These are phyloP conservation scores for Callochromis pleurospilus DNA, from an alignment of 2,113 vertebrate species.

Conservation along the genomic window DNA sequence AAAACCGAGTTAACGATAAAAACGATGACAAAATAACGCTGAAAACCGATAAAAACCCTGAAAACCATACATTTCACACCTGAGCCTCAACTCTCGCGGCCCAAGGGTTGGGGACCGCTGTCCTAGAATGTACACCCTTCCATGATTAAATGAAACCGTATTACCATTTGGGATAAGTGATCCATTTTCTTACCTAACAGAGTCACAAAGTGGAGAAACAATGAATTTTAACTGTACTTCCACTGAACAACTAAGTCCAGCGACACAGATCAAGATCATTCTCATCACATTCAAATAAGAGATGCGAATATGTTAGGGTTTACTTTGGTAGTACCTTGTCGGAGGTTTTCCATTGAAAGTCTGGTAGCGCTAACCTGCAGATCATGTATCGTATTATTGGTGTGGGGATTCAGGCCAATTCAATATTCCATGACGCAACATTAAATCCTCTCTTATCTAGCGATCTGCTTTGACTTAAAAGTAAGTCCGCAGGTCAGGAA, in stretches of 20 bases:
- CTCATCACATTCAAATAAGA: neutral
- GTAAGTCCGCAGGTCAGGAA: constrained; percentile 41
- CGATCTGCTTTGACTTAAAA: constrained; percentile 39
- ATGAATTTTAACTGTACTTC: neutral
- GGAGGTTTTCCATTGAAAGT: neutral
- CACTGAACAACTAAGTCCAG: neutral
- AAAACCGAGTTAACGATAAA: too few species aligned
- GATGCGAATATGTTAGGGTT: neutral
- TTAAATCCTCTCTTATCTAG: constrained; percentile 31
- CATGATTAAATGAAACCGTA: neutral
- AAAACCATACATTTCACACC: too few species aligned
- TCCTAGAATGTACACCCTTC: neutral
- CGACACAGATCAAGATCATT: neutral
- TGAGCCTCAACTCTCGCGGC: too few species aligned
- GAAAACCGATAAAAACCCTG: too few species aligned
- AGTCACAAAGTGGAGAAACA: neutral
- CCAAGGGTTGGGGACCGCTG: too few species aligned
- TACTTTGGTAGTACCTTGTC: neutral
- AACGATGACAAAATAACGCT: too few species aligned
- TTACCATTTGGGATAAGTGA: neutral
- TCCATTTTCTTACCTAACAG: neutral
- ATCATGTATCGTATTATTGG: neutral
- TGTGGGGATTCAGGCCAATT: neutral
- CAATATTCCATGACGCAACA: constrained; percentile 9
- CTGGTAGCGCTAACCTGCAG: neutral